These are phyloP conservation scores for Linnaemya vulpina DNA, from an alignment of 2,888 invertebrate species.

Conservation along the genomic window DNA sequence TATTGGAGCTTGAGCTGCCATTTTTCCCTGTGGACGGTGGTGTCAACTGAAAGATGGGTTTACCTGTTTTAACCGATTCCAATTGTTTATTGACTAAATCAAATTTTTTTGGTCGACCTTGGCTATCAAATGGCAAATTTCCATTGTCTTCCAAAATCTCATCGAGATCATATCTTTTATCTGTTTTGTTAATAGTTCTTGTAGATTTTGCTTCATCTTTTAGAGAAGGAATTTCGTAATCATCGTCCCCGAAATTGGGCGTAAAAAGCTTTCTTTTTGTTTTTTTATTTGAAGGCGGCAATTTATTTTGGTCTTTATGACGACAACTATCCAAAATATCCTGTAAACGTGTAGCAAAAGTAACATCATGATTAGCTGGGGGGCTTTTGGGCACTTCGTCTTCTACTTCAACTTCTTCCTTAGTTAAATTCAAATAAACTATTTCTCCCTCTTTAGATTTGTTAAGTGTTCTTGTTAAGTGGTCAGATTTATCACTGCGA, in stretches of 20 bases:
- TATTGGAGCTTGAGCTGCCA: background rate
- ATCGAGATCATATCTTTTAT: conserved; percentile 17
- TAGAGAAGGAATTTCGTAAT: conserved; percentile 43
- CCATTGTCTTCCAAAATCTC: conserved; percentile 57
- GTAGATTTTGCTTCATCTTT: conserved; percentile 44
- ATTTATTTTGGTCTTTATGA: conserved; percentile 75
- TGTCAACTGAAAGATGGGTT: conserved; percentile 75
- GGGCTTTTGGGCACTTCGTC: conserved; percentile 73
- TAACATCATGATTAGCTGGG: conserved; percentile 76
- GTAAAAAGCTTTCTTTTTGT: conserved; percentile 79
- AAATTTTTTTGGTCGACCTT: conserved; percentile 73
- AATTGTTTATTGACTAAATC: conserved; percentile 76
- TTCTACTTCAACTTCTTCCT: conserved; percentile 77
- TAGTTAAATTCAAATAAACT: conserved; percentile 80
- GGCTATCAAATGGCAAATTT: conserved; percentile 63
- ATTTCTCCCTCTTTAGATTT: conserved; percentile 72
- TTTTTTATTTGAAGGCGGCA: conserved; percentile 75
- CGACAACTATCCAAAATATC: conserved; percentile 78
- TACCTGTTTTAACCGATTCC: conserved; percentile 76
- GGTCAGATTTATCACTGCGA: conserved; percentile 40
- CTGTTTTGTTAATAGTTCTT: background rate
- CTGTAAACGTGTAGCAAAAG: conserved; percentile 75
- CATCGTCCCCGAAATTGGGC: conserved; percentile 77
- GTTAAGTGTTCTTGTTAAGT: conserved; percentile 34
- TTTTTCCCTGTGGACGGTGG: conserved; percentile 66